Evolutionary conservation across 2,797 vertebrate species (phyloP).

Genomic region (Octomys mimax): DNA sequence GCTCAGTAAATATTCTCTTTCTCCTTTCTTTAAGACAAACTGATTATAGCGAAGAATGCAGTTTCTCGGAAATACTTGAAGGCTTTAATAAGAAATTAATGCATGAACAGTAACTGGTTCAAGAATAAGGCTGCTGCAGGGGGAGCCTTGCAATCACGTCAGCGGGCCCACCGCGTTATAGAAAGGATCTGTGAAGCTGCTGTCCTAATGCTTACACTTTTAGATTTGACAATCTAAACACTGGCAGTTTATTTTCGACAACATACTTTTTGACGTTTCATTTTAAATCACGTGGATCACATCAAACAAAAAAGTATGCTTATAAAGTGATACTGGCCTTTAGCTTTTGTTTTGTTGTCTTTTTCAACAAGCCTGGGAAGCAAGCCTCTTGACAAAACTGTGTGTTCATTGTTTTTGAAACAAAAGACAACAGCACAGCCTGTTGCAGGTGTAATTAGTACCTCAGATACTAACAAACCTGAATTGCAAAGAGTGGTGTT

Average conservation of each 20-base stretch:
- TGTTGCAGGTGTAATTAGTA: slow-evolving; percentile 78
- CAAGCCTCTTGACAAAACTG: slow-evolving; percentile 82
- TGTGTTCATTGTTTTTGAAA: slow-evolving; percentile 79
- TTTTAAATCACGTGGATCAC: slow-evolving; percentile 77
- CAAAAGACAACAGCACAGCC: slow-evolving; percentile 74
- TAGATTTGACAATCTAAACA: slow-evolving; percentile 84
- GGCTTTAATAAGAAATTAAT: slow-evolving; percentile 50
- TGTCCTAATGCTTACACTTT: slow-evolving; percentile 27
- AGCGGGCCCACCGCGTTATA: neutral
- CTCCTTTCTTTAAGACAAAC: slow-evolving; percentile 33
- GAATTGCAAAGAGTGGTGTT: slow-evolving; percentile 70
- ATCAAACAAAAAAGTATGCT: slow-evolving; percentile 80
- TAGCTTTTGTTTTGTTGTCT: slow-evolving; percentile 73
- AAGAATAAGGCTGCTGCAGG: slow-evolving; percentile 63
- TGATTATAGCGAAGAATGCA: slow-evolving; percentile 40
- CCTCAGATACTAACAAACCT: slow-evolving; percentile 83
- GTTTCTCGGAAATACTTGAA: slow-evolving; percentile 48
- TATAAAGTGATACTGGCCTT: slow-evolving; percentile 57
- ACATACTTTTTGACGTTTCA: slow-evolving; percentile 83
- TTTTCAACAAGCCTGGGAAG: slow-evolving; percentile 76
- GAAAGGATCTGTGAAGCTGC: neutral
- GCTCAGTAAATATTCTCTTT: slow-evolving; percentile 20
- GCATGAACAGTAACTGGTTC: neutral
- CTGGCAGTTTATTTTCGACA: slow-evolving; percentile 82
- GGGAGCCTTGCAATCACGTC: slow-evolving; percentile 36